Evolutionary conservation across 2,113 vertebrate genomes (phyloP).

Genomic region (Muscicapa adusta): DNA sequence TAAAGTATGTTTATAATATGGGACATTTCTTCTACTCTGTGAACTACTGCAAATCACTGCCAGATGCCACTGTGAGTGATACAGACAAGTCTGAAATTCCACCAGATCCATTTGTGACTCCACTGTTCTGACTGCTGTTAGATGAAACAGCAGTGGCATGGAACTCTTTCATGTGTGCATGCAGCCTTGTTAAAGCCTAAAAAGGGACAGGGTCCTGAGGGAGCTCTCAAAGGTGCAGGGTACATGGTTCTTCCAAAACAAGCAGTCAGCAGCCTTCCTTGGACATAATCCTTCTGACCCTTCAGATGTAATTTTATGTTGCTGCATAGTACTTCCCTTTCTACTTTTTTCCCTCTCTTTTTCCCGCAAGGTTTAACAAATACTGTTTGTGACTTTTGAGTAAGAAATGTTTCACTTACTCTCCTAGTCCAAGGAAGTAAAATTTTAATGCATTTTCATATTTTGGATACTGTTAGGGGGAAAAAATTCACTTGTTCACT

Average conservation of each 20-base stretch:
- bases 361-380: not conserved
- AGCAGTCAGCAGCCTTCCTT: not conserved
- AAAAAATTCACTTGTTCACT: not conserved
- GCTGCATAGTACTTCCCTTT: not conserved
- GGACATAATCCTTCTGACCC: not conserved
- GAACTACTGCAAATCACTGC: not conserved
- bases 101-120: not conserved
- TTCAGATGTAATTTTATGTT: not conserved
- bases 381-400: not conserved
- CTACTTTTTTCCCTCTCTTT: not conserved
- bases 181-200: not conserved
- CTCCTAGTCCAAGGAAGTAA: not conserved
- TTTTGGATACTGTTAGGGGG: not conserved
- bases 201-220: not conserved
- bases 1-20: not conserved
- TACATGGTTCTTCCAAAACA: not conserved
- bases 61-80: not conserved
- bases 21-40: not conserved
- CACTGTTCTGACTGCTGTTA: not conserved
- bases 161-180: accelerated
- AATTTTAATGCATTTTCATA: not conserved
- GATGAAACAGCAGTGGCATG: not conserved
- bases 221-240: not conserved
- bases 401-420: not conserved
- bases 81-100: not conserved